Conservation (phyloP, 2,888 invertebrate species). For the Diabrotica balteata region DNA sequence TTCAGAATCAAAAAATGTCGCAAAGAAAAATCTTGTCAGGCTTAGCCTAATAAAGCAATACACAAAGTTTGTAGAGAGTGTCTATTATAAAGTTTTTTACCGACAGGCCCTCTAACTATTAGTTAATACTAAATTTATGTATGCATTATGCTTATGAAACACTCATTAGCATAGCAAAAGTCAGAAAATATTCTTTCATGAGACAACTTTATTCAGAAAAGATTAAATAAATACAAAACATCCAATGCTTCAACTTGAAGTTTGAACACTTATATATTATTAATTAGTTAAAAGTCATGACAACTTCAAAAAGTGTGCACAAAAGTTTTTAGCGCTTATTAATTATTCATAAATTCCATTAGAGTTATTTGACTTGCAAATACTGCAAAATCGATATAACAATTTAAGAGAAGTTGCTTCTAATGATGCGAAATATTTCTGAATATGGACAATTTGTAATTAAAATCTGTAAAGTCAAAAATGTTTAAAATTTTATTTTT, state of each 20-base stretch:
- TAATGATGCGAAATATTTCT: neutral
- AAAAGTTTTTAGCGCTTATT: neutral
- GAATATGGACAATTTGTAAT: too few species aligned
- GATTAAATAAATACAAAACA: neutral
- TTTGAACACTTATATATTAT: neutral
- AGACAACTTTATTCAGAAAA: slow-evolving; percentile 1
- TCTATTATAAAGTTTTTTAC: too few species aligned
- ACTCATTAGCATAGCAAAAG: slow-evolving; percentile 4
- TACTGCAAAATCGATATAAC: neutral
- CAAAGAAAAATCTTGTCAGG: too few species aligned
- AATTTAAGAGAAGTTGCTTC: neutral
- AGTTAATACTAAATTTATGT: too few species aligned
- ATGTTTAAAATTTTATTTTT: too few species aligned
- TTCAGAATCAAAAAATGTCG: too few species aligned
- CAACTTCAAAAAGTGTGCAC: neutral
- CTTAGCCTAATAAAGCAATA: too few species aligned
- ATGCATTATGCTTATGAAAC: neutral
- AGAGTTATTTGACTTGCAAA: slow-evolving; percentile 1
- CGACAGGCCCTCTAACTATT: too few species aligned
- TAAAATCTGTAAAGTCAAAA: too few species aligned
- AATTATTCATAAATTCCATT: neutral
- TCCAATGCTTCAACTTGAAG: neutral
- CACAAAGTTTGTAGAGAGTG: too few species aligned
- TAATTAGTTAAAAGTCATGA: neutral
- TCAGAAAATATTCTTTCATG: slow-evolving; percentile 5